Evolutionary conservation across 2,888 invertebrate genomes (phyloP).

Genomic region (Timema cristinae): DNA sequence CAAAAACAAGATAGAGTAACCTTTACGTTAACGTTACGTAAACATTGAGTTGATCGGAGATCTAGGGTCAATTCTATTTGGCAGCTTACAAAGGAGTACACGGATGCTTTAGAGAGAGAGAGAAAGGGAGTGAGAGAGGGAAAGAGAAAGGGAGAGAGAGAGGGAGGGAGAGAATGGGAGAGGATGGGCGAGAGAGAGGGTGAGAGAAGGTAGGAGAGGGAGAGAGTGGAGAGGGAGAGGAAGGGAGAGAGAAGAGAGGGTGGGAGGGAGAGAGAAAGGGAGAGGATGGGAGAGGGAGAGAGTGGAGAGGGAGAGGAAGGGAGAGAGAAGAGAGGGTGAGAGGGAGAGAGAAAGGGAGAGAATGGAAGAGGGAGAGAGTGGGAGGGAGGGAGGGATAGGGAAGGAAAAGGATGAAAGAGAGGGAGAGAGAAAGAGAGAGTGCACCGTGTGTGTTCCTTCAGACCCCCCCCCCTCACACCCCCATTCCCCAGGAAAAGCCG

Average conservation of each 20-base stretch:
- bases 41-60: no score
- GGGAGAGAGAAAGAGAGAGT: not conserved
- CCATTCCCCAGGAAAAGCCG: no score
- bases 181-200: not conserved
- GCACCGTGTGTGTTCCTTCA: not conserved
- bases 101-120: not conserved
- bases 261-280: not conserved
- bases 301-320: not conserved
- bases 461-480: no score
- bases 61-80: no score
- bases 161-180: not conserved
- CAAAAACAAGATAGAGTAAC: no score
- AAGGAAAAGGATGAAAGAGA: not conserved
- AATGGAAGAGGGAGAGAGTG: not conserved
- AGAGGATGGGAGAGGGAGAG: not conserved
- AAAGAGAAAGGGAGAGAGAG: not conserved
- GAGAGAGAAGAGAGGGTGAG: not conserved
- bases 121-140: not conserved
- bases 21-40: no score
- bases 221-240: not conserved
- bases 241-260: not conserved
- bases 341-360: not conserved
- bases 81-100: no score
- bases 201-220: not conserved
- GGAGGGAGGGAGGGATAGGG: not conserved